A percentile compares a stretch with the other conserved stretches of the same genome.
Evolutionary conservation across 2,888 invertebrate genomes (phyloP).

Genomic region (Sericinus montela): DNA sequence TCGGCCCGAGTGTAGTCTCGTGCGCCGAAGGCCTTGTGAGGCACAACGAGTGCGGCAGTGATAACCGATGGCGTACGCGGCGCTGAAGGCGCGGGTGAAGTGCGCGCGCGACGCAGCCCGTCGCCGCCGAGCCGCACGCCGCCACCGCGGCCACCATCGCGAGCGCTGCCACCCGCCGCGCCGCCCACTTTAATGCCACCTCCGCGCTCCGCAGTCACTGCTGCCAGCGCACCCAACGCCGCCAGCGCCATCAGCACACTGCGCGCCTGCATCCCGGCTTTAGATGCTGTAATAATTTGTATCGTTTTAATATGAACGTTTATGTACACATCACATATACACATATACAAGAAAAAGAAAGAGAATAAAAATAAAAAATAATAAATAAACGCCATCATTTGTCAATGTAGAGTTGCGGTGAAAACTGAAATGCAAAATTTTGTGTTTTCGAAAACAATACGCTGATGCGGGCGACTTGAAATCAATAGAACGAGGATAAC

Average conservation of each 20-base stretch:
- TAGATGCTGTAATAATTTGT: constrained; percentile 50
- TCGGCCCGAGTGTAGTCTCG: constrained; percentile 86
- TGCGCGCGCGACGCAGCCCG: constrained; percentile 58
- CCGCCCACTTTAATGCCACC: constrained; percentile 62
- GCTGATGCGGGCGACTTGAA: too few relatives aligned
- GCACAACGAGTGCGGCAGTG: constrained; percentile 86
- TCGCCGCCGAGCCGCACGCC: constrained; percentile 62
- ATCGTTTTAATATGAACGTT: too few relatives aligned
- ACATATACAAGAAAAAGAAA: too few relatives aligned
- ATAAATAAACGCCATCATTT: too few relatives aligned
- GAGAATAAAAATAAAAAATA: too few relatives aligned
- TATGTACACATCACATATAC: too few relatives aligned
- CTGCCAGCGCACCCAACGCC: constrained; percentile 59
- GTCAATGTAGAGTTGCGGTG: too few relatives aligned
- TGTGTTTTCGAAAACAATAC: too few relatives aligned
- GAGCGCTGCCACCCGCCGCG: constrained; percentile 44
- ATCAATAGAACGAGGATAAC: too few relatives aligned
- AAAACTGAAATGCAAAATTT: too few relatives aligned
- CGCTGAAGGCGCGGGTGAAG: constrained; percentile 65
- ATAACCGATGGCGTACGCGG: constrained; percentile 73
- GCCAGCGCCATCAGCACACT: constrained; percentile 62
- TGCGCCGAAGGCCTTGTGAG: constrained; percentile 86
- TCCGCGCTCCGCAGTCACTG: constrained; percentile 60
- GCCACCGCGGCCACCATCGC: constrained; percentile 57
- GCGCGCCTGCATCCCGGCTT: constrained; percentile 68